A percentile compares a stretch with the other conserved stretches of the same genome.
These are phyloP conservation scores for Sebastiscus tertius DNA, from an alignment of 2,797 vertebrate genomes.

Conservation along the genomic window DNA sequence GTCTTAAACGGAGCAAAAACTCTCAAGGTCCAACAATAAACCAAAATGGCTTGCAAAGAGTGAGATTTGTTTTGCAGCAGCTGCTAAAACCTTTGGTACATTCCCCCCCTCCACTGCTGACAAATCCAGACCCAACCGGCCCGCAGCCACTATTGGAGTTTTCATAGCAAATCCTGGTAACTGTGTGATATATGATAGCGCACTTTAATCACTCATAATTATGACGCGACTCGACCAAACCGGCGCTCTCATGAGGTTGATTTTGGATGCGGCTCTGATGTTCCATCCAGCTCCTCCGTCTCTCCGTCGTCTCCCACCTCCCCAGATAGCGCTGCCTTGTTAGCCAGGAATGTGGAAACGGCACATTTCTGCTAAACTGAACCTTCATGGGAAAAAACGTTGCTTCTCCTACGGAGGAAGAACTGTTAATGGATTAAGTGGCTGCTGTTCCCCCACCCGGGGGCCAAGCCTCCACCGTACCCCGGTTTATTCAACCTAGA, in stretches of 20 bases:
- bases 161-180: slow-evolving; percentile 60
- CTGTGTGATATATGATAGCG: slow-evolving; percentile 60
- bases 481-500: slow-evolving; percentile 56
- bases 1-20: not conserved
- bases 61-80: slow-evolving; percentile 15
- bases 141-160: slow-evolving; percentile 37
- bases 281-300: slow-evolving; percentile 48
- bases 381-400: slow-evolving; percentile 77
- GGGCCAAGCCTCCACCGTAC: slow-evolving; percentile 38
- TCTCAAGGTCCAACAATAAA: not conserved
- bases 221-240: slow-evolving; percentile 32
- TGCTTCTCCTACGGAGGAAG: slow-evolving; percentile 61
- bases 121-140: slow-evolving; percentile 20
- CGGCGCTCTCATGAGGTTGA: slow-evolving; percentile 52
- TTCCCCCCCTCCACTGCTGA: slow-evolving; percentile 1
- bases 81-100: slow-evolving; percentile 17
- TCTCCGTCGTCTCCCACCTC: slow-evolving; percentile 37
- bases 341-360: slow-evolving; percentile 64
- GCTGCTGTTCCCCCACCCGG: slow-evolving; percentile 59
- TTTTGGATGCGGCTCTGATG: slow-evolving; percentile 45
- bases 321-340: slow-evolving; percentile 46
- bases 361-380: slow-evolving; percentile 50
- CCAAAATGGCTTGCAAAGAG: slow-evolving; percentile 18
- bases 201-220: slow-evolving; percentile 66
- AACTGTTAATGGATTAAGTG: slow-evolving; percentile 73